These are phyloP conservation scores for Gambelia wislizenii DNA, from an alignment of 2,797 vertebrate genomes.

Conservation along the genomic window DNA sequence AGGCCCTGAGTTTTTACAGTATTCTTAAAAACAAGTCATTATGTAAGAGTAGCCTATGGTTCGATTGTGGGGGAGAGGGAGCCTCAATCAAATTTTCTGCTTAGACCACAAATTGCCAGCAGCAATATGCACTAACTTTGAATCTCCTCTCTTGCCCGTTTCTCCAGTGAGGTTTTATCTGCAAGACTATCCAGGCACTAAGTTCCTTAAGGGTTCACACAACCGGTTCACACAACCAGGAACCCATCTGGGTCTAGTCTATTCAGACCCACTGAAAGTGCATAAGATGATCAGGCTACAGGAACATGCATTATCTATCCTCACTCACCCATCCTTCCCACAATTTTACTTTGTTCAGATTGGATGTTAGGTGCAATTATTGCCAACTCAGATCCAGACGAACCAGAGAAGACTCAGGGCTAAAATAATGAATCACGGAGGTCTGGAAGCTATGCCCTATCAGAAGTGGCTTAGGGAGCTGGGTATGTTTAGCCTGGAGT, in stretches of 20 bases:
- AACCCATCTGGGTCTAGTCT: not conserved
- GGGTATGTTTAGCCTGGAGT: too few relatives aligned
- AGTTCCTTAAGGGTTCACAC: not conserved
- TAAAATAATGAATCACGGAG: too few relatives aligned
- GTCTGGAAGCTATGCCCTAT: too few relatives aligned
- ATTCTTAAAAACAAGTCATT: too few relatives aligned
- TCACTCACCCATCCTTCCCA: not conserved
- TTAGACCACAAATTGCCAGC: too few relatives aligned
- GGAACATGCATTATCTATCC: not conserved
- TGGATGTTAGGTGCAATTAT: not conserved
- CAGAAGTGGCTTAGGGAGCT: too few relatives aligned
- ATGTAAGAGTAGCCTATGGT: too few relatives aligned
- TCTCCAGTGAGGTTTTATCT: not conserved
- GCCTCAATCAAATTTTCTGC: too few relatives aligned
- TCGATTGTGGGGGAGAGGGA: too few relatives aligned
- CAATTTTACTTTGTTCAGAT: not conserved
- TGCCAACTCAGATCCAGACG: not conserved
- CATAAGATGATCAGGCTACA: not conserved
- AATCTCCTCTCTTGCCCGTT: not conserved
- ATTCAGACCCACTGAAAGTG: too few relatives aligned
- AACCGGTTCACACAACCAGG: not conserved
- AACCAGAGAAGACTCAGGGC: not conserved
- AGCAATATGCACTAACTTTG: not conserved
- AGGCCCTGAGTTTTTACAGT: too few relatives aligned
- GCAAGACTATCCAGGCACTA: not conserved